phyloP scores from a whole-genome alignment of 2,113 vertebrate species.

The Oryzias curvinotus region DNA sequence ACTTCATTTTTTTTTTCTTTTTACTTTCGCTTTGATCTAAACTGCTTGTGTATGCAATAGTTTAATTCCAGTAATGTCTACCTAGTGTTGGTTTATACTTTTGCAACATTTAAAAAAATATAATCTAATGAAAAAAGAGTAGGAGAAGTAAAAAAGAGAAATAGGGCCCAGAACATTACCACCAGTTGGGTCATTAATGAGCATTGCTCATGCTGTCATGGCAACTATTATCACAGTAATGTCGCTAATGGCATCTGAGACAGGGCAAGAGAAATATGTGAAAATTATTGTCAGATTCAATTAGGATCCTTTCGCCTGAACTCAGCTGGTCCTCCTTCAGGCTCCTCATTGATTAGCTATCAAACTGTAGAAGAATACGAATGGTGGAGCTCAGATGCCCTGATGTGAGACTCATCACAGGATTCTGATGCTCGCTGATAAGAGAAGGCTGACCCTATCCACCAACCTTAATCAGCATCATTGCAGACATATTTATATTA shows the following conservation, averaged over 20 bases:
- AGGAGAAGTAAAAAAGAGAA: conserved; percentile 41
- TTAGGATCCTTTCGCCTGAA: conserved; percentile 78
- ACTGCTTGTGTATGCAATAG: no score
- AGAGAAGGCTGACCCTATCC: conserved; percentile 64
- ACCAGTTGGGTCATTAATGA: conserved; percentile 80
- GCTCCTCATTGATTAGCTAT: conserved; percentile 80
- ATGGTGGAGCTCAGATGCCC: conserved; percentile 63
- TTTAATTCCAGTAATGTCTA: not conserved
- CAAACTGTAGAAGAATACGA: conserved; percentile 72
- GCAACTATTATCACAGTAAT: conserved; percentile 83
- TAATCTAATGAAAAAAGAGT: conserved; percentile 14
- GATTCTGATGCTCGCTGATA: conserved; percentile 56
- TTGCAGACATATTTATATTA: conserved; percentile 66
- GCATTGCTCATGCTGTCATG: conserved; percentile 85
- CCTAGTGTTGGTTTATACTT: conserved; percentile 5
- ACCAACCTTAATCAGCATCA: conserved; percentile 74
- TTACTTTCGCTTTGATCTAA: no score
- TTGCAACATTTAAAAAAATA: conserved; percentile 21
- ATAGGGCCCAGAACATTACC: conserved; percentile 73
- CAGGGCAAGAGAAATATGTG: conserved; percentile 79
- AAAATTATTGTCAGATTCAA: conserved; percentile 85
- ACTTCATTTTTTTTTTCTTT: not conserved
- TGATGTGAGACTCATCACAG: conserved; percentile 65
- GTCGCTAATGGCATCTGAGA: conserved; percentile 81
- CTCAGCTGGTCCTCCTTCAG: conserved; percentile 75